Evolutionary conservation across 2,113 vertebrate genomes (phyloP).

Genomic region (Centropus unirufus): DNA sequence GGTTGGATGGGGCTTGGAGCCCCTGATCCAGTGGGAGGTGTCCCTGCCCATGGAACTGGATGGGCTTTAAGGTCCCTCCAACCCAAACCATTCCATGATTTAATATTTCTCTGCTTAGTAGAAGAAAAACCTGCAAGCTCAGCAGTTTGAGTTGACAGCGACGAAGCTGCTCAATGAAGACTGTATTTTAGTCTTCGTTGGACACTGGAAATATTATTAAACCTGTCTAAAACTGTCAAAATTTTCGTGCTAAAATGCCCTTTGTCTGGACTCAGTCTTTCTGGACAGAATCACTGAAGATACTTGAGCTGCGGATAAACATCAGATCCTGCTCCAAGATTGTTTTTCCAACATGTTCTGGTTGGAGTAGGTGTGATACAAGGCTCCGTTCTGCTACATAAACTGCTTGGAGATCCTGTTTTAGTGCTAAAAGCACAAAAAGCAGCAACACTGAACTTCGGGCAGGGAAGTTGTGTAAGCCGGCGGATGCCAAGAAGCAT

Average conservation of each 20-base stretch:
- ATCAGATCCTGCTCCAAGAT: slow-evolving; percentile 1
- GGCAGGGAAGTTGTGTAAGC: not conserved
- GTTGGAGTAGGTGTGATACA: slow-evolving; percentile 34
- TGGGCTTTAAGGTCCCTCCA: too few species aligned
- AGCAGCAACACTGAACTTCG: not conserved
- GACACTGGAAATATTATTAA: slow-evolving; percentile 17
- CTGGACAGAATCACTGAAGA: slow-evolving; percentile 29
- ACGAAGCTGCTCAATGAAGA: not conserved
- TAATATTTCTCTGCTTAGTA: not conserved
- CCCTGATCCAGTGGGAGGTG: too few species aligned
- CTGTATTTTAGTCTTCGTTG: not conserved
- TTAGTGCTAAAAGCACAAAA: not conserved
- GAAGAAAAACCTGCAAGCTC: not conserved
- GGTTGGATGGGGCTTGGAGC: too few species aligned
- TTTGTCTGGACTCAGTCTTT: slow-evolving; percentile 14
- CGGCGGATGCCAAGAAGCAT: not conserved
- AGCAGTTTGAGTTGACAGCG: not conserved
- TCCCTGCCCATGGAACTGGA: too few species aligned
- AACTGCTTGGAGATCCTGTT: not conserved
- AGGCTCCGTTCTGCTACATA: slow-evolving; percentile 1
- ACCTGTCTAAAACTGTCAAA: slow-evolving; percentile 17
- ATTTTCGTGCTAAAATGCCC: not conserved
- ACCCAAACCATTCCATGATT: too few species aligned
- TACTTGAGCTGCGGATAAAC: slow-evolving; percentile 20
- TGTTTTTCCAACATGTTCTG: not conserved